A percentile compares a stretch with the other conserved stretches of the same genome.
phyloP scores from a whole-genome alignment of 2,888 invertebrate genomes.

The Oscheius sp. region DNA sequence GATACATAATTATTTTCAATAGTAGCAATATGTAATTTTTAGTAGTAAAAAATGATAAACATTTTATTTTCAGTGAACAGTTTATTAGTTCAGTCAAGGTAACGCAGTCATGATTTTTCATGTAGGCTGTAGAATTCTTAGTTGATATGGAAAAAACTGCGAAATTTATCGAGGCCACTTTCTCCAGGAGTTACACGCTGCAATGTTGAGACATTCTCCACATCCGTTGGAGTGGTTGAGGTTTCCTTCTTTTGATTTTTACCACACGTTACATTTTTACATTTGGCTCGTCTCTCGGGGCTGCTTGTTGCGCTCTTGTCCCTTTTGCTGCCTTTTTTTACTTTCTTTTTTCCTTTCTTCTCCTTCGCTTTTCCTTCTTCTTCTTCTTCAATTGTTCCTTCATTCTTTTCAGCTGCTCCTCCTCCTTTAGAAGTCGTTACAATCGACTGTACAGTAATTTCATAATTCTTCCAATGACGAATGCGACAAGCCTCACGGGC shows the following conservation, averaged over 20 bases:
- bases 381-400: too few species aligned
- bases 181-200: background rate
- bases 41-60: background rate
- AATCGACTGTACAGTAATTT: too few species aligned
- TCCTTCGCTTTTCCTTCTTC: too few species aligned
- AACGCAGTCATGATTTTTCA: slow-evolving; percentile 8
- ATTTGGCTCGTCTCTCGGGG: too few species aligned
- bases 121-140: background rate
- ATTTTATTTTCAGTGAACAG: too few species aligned
- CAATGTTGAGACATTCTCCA: background rate
- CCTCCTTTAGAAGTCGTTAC: too few species aligned
- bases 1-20: slow-evolving; percentile 24
- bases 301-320: background rate
- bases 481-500: background rate
- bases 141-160: background rate
- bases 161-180: too few species aligned
- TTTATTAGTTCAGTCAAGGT: background rate
- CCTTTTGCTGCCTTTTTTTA: background rate
- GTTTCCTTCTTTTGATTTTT: background rate
- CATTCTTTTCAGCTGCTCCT: too few species aligned
- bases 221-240: background rate
- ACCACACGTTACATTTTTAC: background rate
- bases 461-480: background rate
- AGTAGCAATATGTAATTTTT: too few species aligned
- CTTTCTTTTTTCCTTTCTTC: background rate